These are phyloP conservation scores for Clarias laeviceps DNA, from an alignment of 2,797 vertebrate species.

Conservation along the genomic window DNA sequence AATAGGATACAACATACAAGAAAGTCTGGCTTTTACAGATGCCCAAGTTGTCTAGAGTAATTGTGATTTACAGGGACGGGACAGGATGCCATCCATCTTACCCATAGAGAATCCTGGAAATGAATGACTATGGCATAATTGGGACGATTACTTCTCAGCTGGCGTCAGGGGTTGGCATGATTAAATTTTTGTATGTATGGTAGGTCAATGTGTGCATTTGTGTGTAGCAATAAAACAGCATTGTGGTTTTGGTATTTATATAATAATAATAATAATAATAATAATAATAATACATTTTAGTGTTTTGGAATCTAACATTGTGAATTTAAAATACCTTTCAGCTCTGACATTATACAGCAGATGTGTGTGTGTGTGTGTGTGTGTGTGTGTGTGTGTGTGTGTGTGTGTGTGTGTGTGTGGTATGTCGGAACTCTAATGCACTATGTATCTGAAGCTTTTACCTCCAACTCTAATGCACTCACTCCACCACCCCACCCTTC, in stretches of 20 bases:
- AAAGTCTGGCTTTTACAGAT: no score
- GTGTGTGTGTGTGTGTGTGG: background rate
- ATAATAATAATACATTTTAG: background rate
- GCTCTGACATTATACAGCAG: no score
- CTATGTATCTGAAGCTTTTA: slow-evolving; percentile 33
- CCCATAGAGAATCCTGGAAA: background rate
- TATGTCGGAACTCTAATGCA: background rate
- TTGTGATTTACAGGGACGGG: background rate
- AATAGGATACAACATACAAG: no score
- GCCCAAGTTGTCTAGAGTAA: background rate
- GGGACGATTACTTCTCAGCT: background rate
- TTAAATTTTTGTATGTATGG: background rate
- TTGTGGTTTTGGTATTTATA: background rate
- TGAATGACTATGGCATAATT: background rate
- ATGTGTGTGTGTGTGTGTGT: slow-evolving; percentile 8
- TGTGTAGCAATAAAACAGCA: background rate
- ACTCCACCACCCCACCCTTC: background rate
- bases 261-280: no score
- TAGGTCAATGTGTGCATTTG: background rate
- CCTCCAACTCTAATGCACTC: slow-evolving; percentile 23
- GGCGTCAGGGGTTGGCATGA: background rate
- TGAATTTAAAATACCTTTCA: background rate
- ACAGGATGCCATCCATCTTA: background rate
- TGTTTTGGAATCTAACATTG: background rate
- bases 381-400: background rate